These are phyloP conservation scores for Lutjanus erythropterus DNA, from an alignment of 2,113 vertebrate species.

Conservation along the genomic window DNA sequence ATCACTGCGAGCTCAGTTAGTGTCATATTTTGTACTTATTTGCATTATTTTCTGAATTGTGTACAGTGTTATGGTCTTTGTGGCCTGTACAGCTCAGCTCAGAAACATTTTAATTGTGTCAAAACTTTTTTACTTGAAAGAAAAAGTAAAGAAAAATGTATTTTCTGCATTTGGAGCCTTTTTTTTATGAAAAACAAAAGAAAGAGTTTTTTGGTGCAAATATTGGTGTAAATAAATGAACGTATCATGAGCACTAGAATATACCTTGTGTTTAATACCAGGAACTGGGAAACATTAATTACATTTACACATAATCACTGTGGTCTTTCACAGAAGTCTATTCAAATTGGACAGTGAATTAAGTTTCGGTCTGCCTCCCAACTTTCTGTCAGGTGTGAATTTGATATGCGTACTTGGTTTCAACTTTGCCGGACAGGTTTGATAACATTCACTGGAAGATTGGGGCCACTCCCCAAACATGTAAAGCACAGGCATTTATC, in stretches of 20 bases:
- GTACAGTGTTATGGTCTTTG: conserved; percentile 22
- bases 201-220: conserved; percentile 2
- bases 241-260: background rate
- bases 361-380: background rate
- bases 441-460: background rate
- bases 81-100: conserved; percentile 10
- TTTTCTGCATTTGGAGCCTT: background rate
- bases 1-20: background rate
- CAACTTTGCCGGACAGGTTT: background rate
- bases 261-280: background rate
- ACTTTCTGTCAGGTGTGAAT: background rate
- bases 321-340: background rate
- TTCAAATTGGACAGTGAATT: conserved; percentile 15
- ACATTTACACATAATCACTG: background rate
- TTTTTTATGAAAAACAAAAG: conserved; percentile 11
- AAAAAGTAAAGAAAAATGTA: conserved; percentile 16
- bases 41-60: conserved; percentile 40
- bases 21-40: conserved; percentile 31
- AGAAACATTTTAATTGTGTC: conserved; percentile 30
- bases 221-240: conserved; percentile 62
- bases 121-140: conserved; percentile 9
- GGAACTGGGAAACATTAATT: conserved; percentile 7
- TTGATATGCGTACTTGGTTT: background rate
- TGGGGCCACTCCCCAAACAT: background rate
- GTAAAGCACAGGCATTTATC: too few relatives aligned